Conservation (phyloP, 2,888 invertebrate genomes). For the Chrysina gloriosa region DNA sequence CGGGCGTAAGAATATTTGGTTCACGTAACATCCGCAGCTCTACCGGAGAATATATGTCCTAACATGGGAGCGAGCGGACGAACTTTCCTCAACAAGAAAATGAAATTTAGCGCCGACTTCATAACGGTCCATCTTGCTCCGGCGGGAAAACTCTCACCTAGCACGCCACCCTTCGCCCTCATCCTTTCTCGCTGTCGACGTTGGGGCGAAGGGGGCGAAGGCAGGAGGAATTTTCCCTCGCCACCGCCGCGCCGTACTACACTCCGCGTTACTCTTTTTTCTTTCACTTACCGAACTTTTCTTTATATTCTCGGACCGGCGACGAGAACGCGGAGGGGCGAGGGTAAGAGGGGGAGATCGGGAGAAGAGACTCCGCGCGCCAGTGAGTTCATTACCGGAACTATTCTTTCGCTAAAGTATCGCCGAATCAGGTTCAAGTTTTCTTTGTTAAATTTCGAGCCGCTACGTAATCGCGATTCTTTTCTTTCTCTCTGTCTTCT, state of each 20-base stretch:
- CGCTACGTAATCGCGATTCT: too few species aligned
- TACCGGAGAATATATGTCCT: background rate
- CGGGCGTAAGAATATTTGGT: slow-evolving; percentile 37
- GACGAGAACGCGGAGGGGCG: background rate
- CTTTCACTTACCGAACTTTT: slow-evolving; percentile 62
- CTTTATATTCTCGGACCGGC: slow-evolving; percentile 59
- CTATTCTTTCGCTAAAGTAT: slow-evolving; percentile 61
- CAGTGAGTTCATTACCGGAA: slow-evolving; percentile 61
- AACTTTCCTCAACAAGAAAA: slow-evolving; percentile 56
- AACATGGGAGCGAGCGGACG: background rate
- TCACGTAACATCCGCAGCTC: slow-evolving; percentile 17
- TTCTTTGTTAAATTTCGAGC: slow-evolving; percentile 54
- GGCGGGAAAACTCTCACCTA: too few species aligned
- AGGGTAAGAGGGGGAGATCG: slow-evolving; percentile 47
- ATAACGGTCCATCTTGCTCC: too few species aligned
- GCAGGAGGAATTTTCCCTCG: slow-evolving; percentile 42
- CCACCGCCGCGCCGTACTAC: slow-evolving; percentile 52
- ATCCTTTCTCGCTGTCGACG: too few species aligned
- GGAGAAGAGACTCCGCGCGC: slow-evolving; percentile 49
- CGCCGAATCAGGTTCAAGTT: slow-evolving; percentile 56
- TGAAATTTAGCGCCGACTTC: slow-evolving; percentile 61
- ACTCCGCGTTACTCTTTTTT: slow-evolving; percentile 45
- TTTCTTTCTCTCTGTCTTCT: too few species aligned
- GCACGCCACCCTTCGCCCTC: too few species aligned
- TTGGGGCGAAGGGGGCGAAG: too few species aligned